phyloP scores from a whole-genome alignment of 2,888 invertebrate genomes.

The Pecten maximus region DNA sequence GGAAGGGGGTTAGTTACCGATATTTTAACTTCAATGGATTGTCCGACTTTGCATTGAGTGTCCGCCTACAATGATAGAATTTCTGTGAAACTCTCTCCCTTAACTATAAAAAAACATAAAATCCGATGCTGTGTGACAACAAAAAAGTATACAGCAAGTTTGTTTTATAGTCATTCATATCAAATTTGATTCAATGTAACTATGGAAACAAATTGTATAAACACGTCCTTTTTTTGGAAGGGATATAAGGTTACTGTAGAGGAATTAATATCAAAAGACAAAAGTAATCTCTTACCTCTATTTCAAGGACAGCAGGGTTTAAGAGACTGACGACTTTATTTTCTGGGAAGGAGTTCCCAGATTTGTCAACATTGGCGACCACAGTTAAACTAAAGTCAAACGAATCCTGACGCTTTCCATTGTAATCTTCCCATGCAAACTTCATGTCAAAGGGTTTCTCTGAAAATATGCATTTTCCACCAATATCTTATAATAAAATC shows the following conservation, averaged over 20 bases:
- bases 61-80: too few species aligned
- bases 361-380: background rate
- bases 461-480: background rate
- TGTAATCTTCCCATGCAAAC: background rate
- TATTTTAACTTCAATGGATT: background rate
- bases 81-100: too few species aligned
- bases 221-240: too few species aligned
- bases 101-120: too few species aligned
- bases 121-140: too few species aligned
- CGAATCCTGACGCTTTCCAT: background rate
- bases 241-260: too few species aligned
- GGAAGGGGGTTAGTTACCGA: background rate
- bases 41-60: background rate
- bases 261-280: too few species aligned
- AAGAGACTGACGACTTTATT: background rate
- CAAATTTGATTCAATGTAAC: too few species aligned
- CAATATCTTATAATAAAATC: too few species aligned
- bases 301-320: background rate
- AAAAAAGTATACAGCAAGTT: too few species aligned
- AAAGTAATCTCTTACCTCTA: background rate
- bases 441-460: background rate
- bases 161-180: too few species aligned
- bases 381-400: background rate
- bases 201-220: too few species aligned
- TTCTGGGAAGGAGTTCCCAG: background rate